Conservation (phyloP, 2,113 vertebrate genomes). For the Callipepla californica region DNA sequence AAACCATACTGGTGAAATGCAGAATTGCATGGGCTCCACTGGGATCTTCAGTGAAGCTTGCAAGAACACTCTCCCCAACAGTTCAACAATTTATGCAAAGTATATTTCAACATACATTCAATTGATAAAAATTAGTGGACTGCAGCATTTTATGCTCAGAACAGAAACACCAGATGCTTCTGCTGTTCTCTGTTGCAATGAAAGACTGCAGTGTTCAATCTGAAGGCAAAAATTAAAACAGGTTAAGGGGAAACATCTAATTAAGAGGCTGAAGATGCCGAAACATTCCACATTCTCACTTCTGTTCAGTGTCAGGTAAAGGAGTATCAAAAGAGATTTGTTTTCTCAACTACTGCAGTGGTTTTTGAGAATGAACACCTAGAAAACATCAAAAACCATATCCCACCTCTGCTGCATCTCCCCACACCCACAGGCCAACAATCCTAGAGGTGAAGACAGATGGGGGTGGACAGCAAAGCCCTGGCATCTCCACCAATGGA, state of each 20-base stretch:
- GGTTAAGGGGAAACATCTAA: background rate
- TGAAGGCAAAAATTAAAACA: background rate
- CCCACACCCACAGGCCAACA: background rate
- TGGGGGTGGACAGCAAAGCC: rapidly evolving
- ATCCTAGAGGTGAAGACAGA: rapidly evolving
- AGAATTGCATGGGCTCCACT: background rate
- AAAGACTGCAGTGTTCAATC: background rate
- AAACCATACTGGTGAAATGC: background rate
- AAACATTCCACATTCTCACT: background rate
- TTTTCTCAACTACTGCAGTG: rapidly evolving
- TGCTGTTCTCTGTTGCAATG: background rate
- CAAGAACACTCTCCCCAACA: background rate
- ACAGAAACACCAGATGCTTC: background rate
- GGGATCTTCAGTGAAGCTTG: background rate
- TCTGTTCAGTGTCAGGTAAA: background rate
- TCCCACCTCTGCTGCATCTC: background rate
- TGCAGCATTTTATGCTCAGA: background rate
- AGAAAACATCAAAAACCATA: background rate
- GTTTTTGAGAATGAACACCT: background rate
- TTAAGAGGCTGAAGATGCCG: background rate
- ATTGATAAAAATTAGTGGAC: background rate
- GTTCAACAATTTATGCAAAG: background rate
- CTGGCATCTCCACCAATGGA: rapidly evolving
- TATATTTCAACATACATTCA: background rate
- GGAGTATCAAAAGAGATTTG: rapidly evolving